Evolutionary conservation across 2,797 vertebrate genomes (phyloP), one percentile per base, ranked within the genome.

Genomic region (Eulemur rubriventer): DNA sequence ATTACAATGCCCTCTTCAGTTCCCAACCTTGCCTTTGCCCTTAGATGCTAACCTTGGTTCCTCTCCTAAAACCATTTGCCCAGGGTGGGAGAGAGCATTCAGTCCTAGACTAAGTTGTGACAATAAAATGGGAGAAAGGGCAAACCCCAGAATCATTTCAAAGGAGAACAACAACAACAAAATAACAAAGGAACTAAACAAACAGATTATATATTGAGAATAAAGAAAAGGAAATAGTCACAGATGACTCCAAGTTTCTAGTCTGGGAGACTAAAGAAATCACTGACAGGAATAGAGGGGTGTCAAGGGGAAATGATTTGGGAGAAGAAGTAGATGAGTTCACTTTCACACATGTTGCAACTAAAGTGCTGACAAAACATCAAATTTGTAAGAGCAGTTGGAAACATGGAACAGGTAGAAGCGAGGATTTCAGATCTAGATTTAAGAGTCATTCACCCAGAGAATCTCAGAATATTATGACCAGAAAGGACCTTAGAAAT

Each of bases 181-280:
- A 79, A 46, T 17, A 7, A 85, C 33, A 93, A 4, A 12, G 30
- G 84, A n/a, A 65, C 41, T 89, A 78, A 80, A 28, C 20, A 46
- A 96, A 75, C 5, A 89, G 35, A 61, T 63, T 69, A 89, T n/a
- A 63, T 35, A 84, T 35, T 61, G 30, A 61, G 13, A 46, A 70
- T 67, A 79, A 95, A 80, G 41, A 46, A 91, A 78, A 93, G 35
- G 28, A 86, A 89, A 96, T 7, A 89, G 70, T 63, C n/a, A 92
- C 28, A 57, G 16, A 81, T 57, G 41, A 65, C 38, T 88, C 11
- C 22, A 89, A 95, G 59, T 38, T 83, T 90, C 63, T 61, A 88
- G 41, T n/a, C 17, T 48, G 22, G 65, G 61, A 94, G 61, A 93
- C 69, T 86, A 95, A 96, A 89, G 8, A 92, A 96, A 80, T 92